Evolutionary conservation across 2,888 invertebrate genomes (phyloP).

Genomic region (Eilema caniola): DNA sequence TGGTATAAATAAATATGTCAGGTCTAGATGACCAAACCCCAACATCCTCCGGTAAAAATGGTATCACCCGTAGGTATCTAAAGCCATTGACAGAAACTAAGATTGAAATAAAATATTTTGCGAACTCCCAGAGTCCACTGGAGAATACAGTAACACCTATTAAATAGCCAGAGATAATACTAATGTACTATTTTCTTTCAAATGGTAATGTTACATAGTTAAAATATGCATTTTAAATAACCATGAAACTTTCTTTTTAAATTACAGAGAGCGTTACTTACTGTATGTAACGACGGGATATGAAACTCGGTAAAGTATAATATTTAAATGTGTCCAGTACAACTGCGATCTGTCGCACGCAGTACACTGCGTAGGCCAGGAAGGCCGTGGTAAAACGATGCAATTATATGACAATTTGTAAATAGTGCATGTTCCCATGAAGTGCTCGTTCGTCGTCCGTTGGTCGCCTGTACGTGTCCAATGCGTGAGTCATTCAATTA

Average conservation of each 20-base stretch:
- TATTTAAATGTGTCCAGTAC: conserved; percentile 40
- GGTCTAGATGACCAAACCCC: too few relatives aligned
- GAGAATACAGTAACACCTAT: background rate
- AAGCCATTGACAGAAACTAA: conserved; percentile 37
- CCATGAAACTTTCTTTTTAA: conserved; percentile 25
- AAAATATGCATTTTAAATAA: conserved; percentile 15
- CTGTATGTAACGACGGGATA: conserved; percentile 45
- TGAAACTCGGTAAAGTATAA: conserved; percentile 48
- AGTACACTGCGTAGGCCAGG: conserved; percentile 58
- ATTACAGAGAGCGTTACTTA: conserved; percentile 22
- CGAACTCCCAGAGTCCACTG: conserved; percentile 28
- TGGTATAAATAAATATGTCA: too few relatives aligned
- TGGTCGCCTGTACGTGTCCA: conserved; percentile 56
- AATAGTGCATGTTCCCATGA: conserved; percentile 62
- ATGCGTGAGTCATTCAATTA: conserved; percentile 75
- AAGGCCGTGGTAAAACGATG: conserved; percentile 52
- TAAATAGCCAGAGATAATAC: conserved; percentile 11
- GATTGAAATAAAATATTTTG: conserved; percentile 21
- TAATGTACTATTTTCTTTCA: conserved; percentile 27
- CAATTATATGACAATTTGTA: conserved; percentile 73
- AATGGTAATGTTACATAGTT: conserved; percentile 14
- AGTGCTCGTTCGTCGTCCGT: conserved; percentile 27
- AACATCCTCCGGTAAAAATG: too few relatives aligned
- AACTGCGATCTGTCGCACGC: conserved; percentile 52
- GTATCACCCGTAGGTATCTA: conserved; percentile 35